Base-by-base conservation (phyloP, 2,888 invertebrate genomes). In the Arctia plantaginis region DNA sequence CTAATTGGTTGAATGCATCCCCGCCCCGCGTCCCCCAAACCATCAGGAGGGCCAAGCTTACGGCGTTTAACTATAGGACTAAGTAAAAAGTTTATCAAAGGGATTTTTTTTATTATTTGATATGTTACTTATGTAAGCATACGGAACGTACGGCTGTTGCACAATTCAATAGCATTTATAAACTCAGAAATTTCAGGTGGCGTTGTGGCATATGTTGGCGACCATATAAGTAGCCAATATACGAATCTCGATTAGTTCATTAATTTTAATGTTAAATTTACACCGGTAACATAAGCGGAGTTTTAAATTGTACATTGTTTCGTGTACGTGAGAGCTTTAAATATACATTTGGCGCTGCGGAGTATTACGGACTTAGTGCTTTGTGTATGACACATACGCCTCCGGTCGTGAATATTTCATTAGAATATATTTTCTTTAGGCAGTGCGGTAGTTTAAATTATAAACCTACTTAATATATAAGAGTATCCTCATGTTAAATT, bases 401-500 rank as follows among this genome's bases (percentile, higher is more conserved):
- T 75, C 73, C 39, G 51, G 71, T 74, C 74, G 81, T 84, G 81
- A 87, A 87, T 86, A 83, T 85, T 85, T 82, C 80, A 84, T 77
- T 76, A 74, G 80, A 74, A 80, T 79, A 72, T 79, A 77, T 83
- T 83, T 85, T 81, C 77, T 81, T 82, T 75, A 76, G 73, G 76
- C 66, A 69, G 51, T 78, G 64, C 72, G 76, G 75, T 79, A 66
- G 74, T 78, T 86, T 79, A 82, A 87, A 85, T 83, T 82, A 82
- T 80, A 81, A 75, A 79, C 79, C 77, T 83, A 79, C 85, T 81
- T 83, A 33, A 55, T 55, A 51, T 69, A 15, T 55, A 23, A 15
- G n/a, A 55, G 20, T 20, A 55, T 33, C 35, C 39, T 55, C 27
- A 66, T n/a, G 18, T 41, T 41, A 44, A 18, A 44, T n/a, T 66